Evolutionary conservation across 2,888 invertebrate genomes (phyloP).

Genomic region (Idaea aversata): DNA sequence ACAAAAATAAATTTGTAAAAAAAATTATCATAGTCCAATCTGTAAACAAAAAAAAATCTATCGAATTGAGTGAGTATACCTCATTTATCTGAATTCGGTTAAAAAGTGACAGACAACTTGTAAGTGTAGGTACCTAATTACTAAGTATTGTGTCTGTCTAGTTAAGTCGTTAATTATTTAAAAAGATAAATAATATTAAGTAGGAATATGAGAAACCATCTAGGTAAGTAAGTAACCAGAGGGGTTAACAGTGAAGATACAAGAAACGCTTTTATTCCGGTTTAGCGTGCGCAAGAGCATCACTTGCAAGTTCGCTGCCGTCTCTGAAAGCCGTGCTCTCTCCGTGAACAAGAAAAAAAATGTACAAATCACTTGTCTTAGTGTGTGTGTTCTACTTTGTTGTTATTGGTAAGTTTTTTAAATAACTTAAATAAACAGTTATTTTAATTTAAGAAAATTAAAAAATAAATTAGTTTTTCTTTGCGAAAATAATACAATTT

Average conservation of each 20-base stretch:
- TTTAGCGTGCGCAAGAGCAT: conserved; percentile 56
- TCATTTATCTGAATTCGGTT: no score
- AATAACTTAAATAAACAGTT: background rate
- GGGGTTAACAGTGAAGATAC: conserved; percentile 42
- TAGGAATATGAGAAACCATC: background rate
- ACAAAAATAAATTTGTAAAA: no score
- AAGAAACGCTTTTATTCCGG: conserved; percentile 64
- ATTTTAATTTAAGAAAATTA: background rate
- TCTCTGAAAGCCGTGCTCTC: conserved; percentile 48
- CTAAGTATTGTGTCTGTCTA: no score
- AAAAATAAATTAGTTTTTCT: background rate
- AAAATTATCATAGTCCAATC: no score
- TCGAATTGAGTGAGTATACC: no score
- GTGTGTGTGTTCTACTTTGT: conserved; percentile 64
- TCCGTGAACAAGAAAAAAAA: conserved; percentile 37
- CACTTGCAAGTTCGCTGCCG: conserved; percentile 62
- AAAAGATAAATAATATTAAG: conserved; percentile 7
- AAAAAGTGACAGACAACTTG: no score
- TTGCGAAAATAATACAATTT: background rate
- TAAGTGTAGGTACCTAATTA: no score
- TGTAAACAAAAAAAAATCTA: no score
- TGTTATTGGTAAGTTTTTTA: conserved; percentile 60
- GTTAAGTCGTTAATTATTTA: background rate
- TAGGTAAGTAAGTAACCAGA: conserved; percentile 17
- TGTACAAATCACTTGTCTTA: conserved; percentile 63